Percentiles rank a stretch among this genome's conserved stretches.
Evolutionary conservation across 2,888 invertebrate genomes (phyloP).

Genomic region (Schrankia costaestrigalis): DNA sequence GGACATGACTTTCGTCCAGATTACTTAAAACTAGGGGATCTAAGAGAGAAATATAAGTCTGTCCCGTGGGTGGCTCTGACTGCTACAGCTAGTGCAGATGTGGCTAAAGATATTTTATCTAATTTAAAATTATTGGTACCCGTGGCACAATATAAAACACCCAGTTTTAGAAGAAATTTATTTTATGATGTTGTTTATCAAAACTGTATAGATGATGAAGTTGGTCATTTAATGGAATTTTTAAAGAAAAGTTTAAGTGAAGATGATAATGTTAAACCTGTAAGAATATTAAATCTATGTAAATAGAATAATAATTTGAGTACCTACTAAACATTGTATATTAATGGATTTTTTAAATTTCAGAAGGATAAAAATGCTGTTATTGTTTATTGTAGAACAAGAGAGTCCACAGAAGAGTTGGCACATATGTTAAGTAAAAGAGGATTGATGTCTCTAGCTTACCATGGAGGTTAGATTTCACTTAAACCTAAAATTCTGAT

Average conservation of each 20-base stretch:
- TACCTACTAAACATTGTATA: background rate
- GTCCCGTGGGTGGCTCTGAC: constrained; percentile 96
- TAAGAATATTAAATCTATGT: constrained; percentile 43
- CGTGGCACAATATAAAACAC: constrained; percentile 87
- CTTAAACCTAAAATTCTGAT: background rate
- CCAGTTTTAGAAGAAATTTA: constrained; percentile 95
- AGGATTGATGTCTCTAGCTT: constrained; percentile 89
- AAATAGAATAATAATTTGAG: background rate
- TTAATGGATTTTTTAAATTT: constrained; percentile 29
- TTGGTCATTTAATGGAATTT: constrained; percentile 89
- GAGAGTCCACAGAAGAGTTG: constrained; percentile 93
- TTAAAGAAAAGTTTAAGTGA: constrained; percentile 83
- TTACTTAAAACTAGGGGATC: constrained; percentile 91
- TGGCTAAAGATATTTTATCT: constrained; percentile 89
- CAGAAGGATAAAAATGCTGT: constrained; percentile 85
- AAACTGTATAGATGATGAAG: constrained; percentile 90
- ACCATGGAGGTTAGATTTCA: constrained; percentile 91
- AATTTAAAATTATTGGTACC: constrained; percentile 86
- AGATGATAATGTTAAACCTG: constrained; percentile 73
- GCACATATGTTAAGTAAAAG: constrained; percentile 86
- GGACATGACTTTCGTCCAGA: constrained; percentile 99
- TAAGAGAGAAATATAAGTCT: constrained; percentile 79
- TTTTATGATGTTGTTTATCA: constrained; percentile 96
- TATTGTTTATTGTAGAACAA: constrained; percentile 96
- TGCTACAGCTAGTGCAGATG: constrained; percentile 92